Conservation (phyloP, 2,888 invertebrate species). For the Petrophora chlorosata region DNA sequence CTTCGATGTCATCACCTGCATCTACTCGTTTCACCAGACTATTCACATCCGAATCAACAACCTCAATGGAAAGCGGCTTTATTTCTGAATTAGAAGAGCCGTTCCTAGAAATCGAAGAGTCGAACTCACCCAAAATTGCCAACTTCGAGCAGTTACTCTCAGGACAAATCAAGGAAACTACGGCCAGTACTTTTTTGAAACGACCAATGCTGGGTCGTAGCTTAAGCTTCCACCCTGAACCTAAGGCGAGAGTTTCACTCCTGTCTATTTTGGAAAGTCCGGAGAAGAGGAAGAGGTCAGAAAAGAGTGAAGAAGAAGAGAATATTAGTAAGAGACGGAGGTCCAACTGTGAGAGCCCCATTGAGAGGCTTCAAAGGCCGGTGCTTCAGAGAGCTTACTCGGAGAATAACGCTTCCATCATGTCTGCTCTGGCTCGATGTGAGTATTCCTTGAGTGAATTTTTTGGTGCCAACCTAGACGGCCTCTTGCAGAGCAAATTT, state of each 20-base stretch:
- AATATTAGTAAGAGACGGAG: slow-evolving; percentile 67
- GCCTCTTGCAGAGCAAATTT: no score
- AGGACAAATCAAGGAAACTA: slow-evolving; percentile 64
- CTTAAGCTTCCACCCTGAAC: slow-evolving; percentile 63
- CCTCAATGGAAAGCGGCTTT: slow-evolving; percentile 76
- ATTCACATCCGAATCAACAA: slow-evolving; percentile 66
- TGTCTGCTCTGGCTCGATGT: slow-evolving; percentile 88
- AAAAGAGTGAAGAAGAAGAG: slow-evolving; percentile 71
- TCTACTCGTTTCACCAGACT: slow-evolving; percentile 49
- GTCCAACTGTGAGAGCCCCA: slow-evolving; percentile 40
- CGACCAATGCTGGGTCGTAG: slow-evolving; percentile 58
- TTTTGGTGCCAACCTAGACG: no score
- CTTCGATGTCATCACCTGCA: slow-evolving; percentile 44
- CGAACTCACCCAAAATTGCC: slow-evolving; percentile 68
- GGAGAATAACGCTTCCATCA: slow-evolving; percentile 90
- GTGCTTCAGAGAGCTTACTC: slow-evolving; percentile 87
- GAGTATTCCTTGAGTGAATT: slow-evolving; percentile 59
- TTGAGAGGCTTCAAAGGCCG: slow-evolving; percentile 53
- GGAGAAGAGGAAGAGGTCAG: slow-evolving; percentile 85
- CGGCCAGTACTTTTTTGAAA: slow-evolving; percentile 46
- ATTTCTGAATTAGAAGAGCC: slow-evolving; percentile 76
- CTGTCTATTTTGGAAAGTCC: slow-evolving; percentile 65
- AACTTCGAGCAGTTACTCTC: slow-evolving; percentile 69
- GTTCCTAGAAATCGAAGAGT: slow-evolving; percentile 70
- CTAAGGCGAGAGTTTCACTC: slow-evolving; percentile 52